Evolutionary conservation across 2,113 vertebrate species (phyloP), one percentile per base, ranked within the genome.

Genomic region (Ameiurus melas): DNA sequence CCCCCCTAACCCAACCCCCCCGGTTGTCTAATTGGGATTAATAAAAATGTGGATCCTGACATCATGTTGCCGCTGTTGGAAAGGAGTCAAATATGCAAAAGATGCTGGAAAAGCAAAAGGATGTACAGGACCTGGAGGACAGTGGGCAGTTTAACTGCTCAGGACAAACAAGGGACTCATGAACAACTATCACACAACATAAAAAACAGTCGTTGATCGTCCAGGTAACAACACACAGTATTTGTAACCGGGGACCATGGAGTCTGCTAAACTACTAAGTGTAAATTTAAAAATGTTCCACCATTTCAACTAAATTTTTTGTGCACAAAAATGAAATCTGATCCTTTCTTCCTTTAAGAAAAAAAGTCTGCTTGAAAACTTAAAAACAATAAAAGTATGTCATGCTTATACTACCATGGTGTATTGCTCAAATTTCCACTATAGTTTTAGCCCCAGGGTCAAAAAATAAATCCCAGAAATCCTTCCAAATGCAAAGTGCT

Each of bases 361-460:
- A 30, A 64, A 79, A 79, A 0, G 0, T 17, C 10, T 43, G 22
- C 20, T 30, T 30, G 6, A 58, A 60, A 68, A 70, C 13, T 39
- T 39, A 30, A 73, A 60, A 55, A 85, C 73, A 47, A 57, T 64
- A 20, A 33, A 77, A 36, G 2, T 73, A 53, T 66, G 19, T 75
- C n/a, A 58, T 51, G 60, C 64, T 70, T 75, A 39, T 30, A 13
- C 10, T 68, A 27, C 53, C 16, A 33, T 53, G 25, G 27, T 12
- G 55, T 33, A 43, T 53, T 79, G 86, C 68, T 64, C 39, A 75
- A 86, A 30, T 53, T 88, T 88, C 39, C 81, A 84, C 58, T 36
- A n/a, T 17, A 75, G 1, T n/a, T 75, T 83, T 60, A 83, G 79
- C 47, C 55, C 68, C 66, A 73, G 53, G 73, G 27, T 77, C 33